Conservation (phyloP, 2,797 vertebrate species). For the Okamejei kenojei region DNA sequence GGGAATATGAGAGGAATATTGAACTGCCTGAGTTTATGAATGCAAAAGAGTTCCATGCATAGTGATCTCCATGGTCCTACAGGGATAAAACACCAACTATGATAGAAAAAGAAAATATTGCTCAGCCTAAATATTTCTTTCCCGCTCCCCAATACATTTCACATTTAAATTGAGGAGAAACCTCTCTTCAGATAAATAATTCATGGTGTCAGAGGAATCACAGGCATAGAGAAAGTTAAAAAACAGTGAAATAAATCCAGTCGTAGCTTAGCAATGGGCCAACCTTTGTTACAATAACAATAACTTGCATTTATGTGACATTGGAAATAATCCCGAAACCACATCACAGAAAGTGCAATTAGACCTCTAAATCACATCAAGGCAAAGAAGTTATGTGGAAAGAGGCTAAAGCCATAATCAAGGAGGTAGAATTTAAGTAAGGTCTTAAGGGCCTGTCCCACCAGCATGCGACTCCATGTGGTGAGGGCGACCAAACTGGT, state of each 20-base stretch:
- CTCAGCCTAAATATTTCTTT: neutral
- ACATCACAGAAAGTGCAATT: neutral
- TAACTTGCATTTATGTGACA: neutral
- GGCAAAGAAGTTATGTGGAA: neutral
- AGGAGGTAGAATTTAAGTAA: neutral
- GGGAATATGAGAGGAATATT: too few species aligned
- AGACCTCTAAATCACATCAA: neutral
- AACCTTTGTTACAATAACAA: neutral
- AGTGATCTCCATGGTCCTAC: neutral
- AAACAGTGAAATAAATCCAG: neutral
- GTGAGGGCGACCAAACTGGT: too few species aligned
- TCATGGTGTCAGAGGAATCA: neutral
- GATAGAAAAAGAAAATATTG: neutral
- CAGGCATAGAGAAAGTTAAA: neutral
- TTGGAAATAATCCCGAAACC: neutral
- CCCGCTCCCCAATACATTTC: neutral
- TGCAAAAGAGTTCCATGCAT: neutral
- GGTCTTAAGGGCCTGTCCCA: too few species aligned
- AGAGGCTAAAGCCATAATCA: neutral
- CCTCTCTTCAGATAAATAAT: neutral
- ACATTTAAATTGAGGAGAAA: neutral
- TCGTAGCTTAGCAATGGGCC: neutral
- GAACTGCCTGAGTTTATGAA: neutral
- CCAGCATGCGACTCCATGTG: too few species aligned
- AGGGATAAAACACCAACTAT: neutral